Evolutionary conservation across 1,140 invertebrate species (phyloP), one percentile per base, ranked within the genome.

Genomic region (Mya arenaria): DNA sequence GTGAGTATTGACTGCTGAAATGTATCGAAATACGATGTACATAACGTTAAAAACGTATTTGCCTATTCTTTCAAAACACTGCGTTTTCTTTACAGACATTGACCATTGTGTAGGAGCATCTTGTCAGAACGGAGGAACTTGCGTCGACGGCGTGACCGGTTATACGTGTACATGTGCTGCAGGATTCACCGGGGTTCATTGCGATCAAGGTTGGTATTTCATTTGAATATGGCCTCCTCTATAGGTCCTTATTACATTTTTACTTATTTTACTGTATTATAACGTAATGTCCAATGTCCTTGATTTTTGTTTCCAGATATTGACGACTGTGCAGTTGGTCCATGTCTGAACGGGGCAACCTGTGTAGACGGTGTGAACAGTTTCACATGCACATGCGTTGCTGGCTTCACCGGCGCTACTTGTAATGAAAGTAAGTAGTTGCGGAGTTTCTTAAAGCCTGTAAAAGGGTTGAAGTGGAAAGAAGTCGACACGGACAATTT

Each of bases 221-320:
- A 48, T 48, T 48, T n/a, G 10, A 48, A 48, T 13, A 48, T 13
- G 44, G n/a, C 10, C 10, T 48, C 10, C n/a, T 10, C n/a, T 48
- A 48, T 13, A 13, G 10, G 10, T 48, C 10, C 44, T 13, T 48
- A 48, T 48, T 48, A 10, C 10, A 48, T 48, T n/a, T 48, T 48
- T 48, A 13, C 44, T 48, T 48, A 48, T 13, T 13, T 48, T n/a
- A n/a, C n/a, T 10, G 10, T n/a, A 48, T 48, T 48, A 48, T 13
- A 48, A 48, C 10, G n/a, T 13, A 48, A 48, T 48, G 10, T 48
- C n/a, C n/a, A 13, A 48, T 10, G 10, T 48, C n/a, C 10, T 48
- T 48, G 44, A 48, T 48, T 10, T 48, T 55, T 71, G 4, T 17
- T 71, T 15, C 6, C 65, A 71, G 68, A 71, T 55, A 71, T 52